Evolutionary conservation across 2,797 vertebrate genomes (phyloP).

Genomic region (Hapalemur alaotrensis): DNA sequence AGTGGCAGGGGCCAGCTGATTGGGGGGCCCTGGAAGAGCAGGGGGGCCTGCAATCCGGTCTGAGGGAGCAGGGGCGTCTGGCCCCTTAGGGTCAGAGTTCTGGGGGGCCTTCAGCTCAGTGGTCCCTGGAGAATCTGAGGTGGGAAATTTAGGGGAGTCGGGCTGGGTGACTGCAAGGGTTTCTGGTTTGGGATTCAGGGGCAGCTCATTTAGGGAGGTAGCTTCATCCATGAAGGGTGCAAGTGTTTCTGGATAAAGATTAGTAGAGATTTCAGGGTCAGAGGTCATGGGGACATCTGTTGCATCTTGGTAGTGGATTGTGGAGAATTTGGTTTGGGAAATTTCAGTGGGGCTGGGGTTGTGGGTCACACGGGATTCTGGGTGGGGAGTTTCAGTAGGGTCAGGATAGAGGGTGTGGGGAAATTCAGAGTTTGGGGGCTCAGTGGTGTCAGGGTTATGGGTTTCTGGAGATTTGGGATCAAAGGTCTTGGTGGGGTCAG

Average conservation of each 20-base stretch:
- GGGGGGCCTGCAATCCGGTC: not conserved
- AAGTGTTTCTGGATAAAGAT: not conserved
- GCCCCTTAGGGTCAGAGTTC: not conserved
- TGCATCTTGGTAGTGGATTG: not conserved
- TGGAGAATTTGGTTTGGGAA: slow-evolving; percentile 18
- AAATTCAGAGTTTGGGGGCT: not conserved
- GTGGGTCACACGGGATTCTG: not conserved
- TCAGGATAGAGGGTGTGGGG: not conserved
- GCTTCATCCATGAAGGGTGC: not conserved
- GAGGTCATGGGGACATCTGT: not conserved
- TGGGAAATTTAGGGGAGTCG: not conserved
- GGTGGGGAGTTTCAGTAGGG: not conserved
- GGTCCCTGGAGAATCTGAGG: not conserved
- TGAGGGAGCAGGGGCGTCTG: not conserved
- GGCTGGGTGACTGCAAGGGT: not conserved
- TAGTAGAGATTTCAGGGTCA: not conserved
- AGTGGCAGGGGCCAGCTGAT: not conserved
- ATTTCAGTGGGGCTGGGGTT: not conserved
- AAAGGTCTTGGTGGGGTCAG: slow-evolving; percentile 1
- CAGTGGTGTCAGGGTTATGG: not conserved
- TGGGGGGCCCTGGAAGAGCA: not conserved
- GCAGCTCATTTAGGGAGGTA: not conserved
- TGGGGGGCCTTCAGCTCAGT: not conserved
- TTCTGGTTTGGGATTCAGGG: not conserved
- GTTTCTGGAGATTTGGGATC: not conserved